phyloP scores from a whole-genome alignment of 2,113 vertebrate genomes.

The Spizaetus ornatus region DNA sequence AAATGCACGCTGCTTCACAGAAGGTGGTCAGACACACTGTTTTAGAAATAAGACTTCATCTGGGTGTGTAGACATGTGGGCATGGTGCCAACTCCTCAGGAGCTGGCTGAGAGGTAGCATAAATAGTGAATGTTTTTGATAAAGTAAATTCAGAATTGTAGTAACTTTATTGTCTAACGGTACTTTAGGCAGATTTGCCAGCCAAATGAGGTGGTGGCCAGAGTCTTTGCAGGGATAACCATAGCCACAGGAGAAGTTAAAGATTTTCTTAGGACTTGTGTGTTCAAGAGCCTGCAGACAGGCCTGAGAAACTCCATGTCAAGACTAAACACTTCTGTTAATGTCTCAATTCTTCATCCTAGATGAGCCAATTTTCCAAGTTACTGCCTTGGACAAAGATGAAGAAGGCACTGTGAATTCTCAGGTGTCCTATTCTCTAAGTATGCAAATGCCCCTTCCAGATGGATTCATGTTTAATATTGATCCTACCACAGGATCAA shows the following conservation, averaged over 20 bases:
- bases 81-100: background rate
- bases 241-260: background rate
- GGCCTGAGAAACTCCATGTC: background rate
- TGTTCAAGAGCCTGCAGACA: background rate
- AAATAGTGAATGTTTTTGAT: background rate
- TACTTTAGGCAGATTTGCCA: background rate
- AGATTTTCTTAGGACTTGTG: background rate
- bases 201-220: background rate
- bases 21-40: background rate
- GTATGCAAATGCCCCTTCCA: conserved; percentile 54
- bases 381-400: conserved; percentile 52
- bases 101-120: background rate
- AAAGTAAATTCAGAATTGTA: background rate
- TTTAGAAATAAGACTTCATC: background rate
- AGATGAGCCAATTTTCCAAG: conserved; percentile 50
- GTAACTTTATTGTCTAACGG: background rate
- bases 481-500: background rate
- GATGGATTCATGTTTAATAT: conserved; percentile 45
- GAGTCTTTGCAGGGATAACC: background rate
- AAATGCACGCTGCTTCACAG: background rate
- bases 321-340: background rate
- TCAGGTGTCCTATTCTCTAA: conserved; percentile 54
- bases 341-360: background rate
- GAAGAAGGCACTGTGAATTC: conserved; percentile 69
- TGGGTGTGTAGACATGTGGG: background rate